Base-by-base conservation (phyloP, 2,113 vertebrate species). In the Cyanoliseus patagonus region DNA sequence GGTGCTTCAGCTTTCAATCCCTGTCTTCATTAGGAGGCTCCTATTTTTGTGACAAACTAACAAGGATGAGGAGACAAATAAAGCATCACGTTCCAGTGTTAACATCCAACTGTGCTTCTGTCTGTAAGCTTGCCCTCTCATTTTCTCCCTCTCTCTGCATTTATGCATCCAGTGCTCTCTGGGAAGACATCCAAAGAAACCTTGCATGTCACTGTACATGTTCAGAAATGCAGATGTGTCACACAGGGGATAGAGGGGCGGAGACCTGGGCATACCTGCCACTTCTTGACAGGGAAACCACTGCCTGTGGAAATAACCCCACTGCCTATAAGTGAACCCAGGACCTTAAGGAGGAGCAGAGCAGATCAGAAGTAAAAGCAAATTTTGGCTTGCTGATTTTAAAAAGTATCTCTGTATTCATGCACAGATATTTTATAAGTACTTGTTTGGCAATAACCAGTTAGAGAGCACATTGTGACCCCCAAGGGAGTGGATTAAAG, bases 31-130 rank as follows among this genome's bases (percentile, higher is more conserved):
- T 55, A 83, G 52, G 47, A 89, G 24, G 44, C 30, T 79, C 59
- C 7, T 49, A 10, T 52, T 93, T 84, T 87, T 59, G 55, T 88
- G 72, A 7, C 42, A 66, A 95, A 70, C 33, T 49, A 88, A 83
- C 15, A 51, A 70, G 53, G 37, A 31, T 80, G 12, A 90, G 49
- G 44, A 49, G 61, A 83, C n/a, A 83, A 78, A 82, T 0, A 5
- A 78, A 37, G 66, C 1, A 2, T 8, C 46, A 53, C 0, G 1
- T 68, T 55, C 11, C 33, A 51, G 17, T 13, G 8, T 51, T 39
- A 79, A 30, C 27, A 68, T 46, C 31, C 13, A 70, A 41, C 20
- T 41, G 5, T 55, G 37, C 30, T 42, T 92, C 68, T 84, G 39
- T n/a, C 31, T 7, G 2, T 30, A 46, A 46, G 25, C 9, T 41